These are phyloP conservation scores for Chloroclystis v-ata DNA, from an alignment of 2,888 invertebrate species.

Conservation along the genomic window DNA sequence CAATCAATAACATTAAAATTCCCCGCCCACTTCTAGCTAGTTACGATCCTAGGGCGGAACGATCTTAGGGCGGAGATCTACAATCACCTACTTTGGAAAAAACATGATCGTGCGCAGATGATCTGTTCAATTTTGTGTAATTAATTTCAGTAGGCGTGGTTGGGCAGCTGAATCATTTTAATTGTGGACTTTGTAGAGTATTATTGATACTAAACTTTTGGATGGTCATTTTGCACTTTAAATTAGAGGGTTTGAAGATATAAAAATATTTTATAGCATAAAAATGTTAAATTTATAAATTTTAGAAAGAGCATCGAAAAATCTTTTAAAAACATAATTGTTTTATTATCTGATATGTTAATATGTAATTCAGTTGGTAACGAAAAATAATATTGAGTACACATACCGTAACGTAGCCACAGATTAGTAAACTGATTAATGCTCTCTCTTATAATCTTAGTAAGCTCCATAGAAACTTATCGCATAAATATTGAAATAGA, in stretches of 20 bases:
- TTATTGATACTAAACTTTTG: slow-evolving; percentile 2
- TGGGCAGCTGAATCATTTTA: slow-evolving; percentile 43
- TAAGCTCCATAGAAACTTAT: slow-evolving; percentile 22
- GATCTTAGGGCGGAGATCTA: slow-evolving; percentile 39
- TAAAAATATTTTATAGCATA: no score
- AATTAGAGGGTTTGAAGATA: neutral
- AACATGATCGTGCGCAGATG: slow-evolving; percentile 38
- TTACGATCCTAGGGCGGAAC: slow-evolving; percentile 42
- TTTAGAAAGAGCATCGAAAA: no score
- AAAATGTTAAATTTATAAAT: no score
- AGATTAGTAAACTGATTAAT: no score
- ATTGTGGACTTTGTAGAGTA: slow-evolving; percentile 31
- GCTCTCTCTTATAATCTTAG: no score
- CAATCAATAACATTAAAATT: slow-evolving; percentile 31
- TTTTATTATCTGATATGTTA: no score
- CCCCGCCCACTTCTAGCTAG: slow-evolving; percentile 37
- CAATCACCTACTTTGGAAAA: slow-evolving; percentile 39
- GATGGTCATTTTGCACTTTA: neutral
- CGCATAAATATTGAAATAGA: slow-evolving; percentile 68
- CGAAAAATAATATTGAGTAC: no score
- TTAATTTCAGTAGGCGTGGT: slow-evolving; percentile 48
- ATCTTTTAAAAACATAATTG: no score
- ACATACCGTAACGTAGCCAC: no score
- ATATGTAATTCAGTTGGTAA: no score
- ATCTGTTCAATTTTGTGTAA: slow-evolving; percentile 43